Evolutionary conservation across 2,797 vertebrate species (phyloP), one percentile per base, ranked within the genome.

Genomic region (Propithecus perrieri): DNA sequence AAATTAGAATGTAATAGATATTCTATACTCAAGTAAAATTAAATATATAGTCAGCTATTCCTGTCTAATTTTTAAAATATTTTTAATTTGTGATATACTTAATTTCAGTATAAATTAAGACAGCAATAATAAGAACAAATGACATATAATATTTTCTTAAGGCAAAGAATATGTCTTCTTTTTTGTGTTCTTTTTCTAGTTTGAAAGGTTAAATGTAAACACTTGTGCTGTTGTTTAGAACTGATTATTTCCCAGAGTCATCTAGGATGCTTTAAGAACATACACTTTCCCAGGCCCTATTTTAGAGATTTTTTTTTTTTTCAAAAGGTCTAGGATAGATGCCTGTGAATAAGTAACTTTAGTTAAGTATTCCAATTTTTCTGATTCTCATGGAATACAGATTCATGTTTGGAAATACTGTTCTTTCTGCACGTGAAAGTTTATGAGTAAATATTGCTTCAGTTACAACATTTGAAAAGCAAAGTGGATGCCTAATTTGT

Each of bases 91-190:
- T 22, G 4, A n/a, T 14, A 15, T 11, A 18, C 48, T 43, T 87
- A 93, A 94, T 95, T 95, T 13, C 4, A 89, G 53, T 93, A 46
- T 10, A 96, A 81, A 79, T 65, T 57, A 87, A 61, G 7, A 33
- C 2, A 63, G 13, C 14, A 83, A 83, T 65, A 95, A 80, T 75
- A 72, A 87, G 46, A 95, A 84, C 0, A 93, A 84, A 83, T 65
- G 5, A 9, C 33, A 55, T n/a, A 10, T 14, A 83, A 59, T 74
- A 43, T 41, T 94, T 89, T 95, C 3, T 53, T 43, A 85, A 57
- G 69, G n/a, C 12, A 72, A 96, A 92, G 1, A 59, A 38, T 57
- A 43, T 24, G 30, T 35, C 0, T 10, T 59, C 12, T 28, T 55
- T 95, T 78, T 43, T 55, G 33, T 33, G 48, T 43, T 43, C 41